These are phyloP conservation scores for Labrus mixtus DNA, from an alignment of 2,113 vertebrate genomes.

Conservation along the genomic window DNA sequence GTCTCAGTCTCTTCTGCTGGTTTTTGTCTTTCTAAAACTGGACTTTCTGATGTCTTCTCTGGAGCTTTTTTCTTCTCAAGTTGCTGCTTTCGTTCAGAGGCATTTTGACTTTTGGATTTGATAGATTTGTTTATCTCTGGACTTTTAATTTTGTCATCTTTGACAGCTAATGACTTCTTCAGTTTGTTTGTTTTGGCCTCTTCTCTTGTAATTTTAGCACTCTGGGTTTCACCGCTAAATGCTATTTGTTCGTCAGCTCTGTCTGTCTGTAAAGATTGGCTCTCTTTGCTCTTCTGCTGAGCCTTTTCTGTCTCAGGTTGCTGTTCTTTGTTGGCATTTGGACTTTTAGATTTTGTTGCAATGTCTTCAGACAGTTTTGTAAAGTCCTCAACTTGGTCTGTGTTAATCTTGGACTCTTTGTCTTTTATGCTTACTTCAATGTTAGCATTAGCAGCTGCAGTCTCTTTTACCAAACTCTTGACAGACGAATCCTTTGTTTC, in stretches of 20 bases:
- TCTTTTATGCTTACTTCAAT: neutral
- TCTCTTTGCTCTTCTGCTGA: slow-evolving; percentile 10
- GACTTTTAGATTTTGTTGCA: slow-evolving; percentile 3
- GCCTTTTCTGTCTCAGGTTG: neutral
- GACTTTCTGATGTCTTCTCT: slow-evolving; percentile 12
- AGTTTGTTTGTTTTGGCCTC: neutral
- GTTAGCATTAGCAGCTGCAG: neutral
- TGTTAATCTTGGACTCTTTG: too few species aligned
- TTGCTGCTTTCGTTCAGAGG: neutral
- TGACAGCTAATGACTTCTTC: neutral
- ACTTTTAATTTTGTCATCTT: neutral
- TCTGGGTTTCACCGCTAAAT: neutral
- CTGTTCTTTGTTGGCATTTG: neutral
- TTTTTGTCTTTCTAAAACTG: slow-evolving; percentile 9
- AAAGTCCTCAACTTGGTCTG: neutral
- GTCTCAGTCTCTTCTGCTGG: neutral
- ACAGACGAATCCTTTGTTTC: neutral
- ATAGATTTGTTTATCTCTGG: neutral
- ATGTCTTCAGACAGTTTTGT: neutral
- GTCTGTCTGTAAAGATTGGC: slow-evolving; percentile 2
- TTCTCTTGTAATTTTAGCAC: neutral
- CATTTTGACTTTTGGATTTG: slow-evolving; percentile 11
- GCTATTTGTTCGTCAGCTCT: neutral
- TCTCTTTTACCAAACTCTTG: neutral
- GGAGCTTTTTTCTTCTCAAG: neutral